Evolutionary conservation across 2,113 vertebrate species (phyloP).

Genomic region (Meriones unguiculatus): DNA sequence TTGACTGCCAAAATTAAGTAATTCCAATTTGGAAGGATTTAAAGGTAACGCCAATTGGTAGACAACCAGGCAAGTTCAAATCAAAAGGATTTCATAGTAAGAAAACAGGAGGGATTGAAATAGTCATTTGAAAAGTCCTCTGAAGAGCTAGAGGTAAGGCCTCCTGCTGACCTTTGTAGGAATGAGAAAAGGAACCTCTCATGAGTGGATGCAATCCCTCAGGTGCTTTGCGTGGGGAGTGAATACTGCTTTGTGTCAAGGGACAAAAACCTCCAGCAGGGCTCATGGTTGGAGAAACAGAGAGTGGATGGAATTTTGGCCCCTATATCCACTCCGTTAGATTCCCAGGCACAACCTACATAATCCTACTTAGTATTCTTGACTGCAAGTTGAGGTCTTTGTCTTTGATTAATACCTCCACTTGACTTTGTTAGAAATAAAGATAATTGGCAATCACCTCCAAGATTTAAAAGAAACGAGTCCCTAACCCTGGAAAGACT

Average conservation of each 20-base stretch:
- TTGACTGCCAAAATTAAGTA: conserved; percentile 9
- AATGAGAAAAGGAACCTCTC: conserved; percentile 59
- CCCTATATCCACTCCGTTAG: conserved; percentile 14
- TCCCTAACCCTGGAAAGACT: neutral
- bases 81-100: conserved; percentile 59
- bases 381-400: conserved; percentile 28
- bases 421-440: conserved; percentile 44
- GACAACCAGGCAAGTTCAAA: conserved; percentile 40
- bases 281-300: conserved; percentile 39
- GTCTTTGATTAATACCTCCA: conserved; percentile 33
- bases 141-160: conserved; percentile 43
- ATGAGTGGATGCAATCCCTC: conserved; percentile 33
- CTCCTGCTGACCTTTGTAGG: conserved; percentile 62
- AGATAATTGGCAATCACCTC: conserved; percentile 12
- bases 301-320: conserved; percentile 1
- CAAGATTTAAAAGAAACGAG: conserved; percentile 46
- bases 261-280: conserved; percentile 56
- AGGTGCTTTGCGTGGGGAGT: conserved; percentile 13
- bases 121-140: conserved; percentile 72
- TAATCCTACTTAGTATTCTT: neutral
- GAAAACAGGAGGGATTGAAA: conserved; percentile 51
- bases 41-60: conserved; percentile 53
- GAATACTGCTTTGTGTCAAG: conserved; percentile 54
- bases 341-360: neutral
- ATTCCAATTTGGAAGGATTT: conserved; percentile 56